Evolutionary conservation across 2,113 vertebrate species (phyloP).

Genomic region (Mixornis gularis): DNA sequence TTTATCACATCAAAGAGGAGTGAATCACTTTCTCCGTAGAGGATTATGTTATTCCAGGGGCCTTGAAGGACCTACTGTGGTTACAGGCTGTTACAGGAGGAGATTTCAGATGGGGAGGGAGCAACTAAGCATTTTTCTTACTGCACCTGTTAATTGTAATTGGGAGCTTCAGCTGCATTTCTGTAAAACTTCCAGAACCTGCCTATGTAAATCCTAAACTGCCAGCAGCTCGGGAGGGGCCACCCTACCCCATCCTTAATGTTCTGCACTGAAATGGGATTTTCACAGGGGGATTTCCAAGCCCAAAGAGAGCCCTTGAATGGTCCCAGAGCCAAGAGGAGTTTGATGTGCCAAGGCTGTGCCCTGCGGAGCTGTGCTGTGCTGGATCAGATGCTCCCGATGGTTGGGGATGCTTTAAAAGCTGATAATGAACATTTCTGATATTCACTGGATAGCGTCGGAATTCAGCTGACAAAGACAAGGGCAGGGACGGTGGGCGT

Average conservation of each 20-base stretch:
- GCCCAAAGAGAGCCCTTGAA: not conserved
- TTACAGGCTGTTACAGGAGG: not conserved
- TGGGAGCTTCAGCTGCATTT: not conserved
- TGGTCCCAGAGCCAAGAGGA: accelerated
- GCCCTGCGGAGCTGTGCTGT: not conserved
- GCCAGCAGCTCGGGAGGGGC: not conserved
- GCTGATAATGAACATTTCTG: not conserved
- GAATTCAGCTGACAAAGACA: not conserved
- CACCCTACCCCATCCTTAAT: accelerated
- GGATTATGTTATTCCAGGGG: constrained; percentile 12
- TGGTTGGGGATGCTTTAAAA: not conserved
- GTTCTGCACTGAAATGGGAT: not conserved
- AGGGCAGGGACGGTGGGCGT: accelerated
- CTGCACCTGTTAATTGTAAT: not conserved
- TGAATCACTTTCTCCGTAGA: constrained; percentile 50
- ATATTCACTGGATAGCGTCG: not conserved
- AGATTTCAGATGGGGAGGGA: not conserved
- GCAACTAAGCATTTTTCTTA: not conserved
- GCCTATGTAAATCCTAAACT: not conserved
- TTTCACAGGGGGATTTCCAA: not conserved
- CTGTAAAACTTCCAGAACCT: not conserved
- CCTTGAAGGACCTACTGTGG: not conserved
- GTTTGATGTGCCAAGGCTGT: not conserved
- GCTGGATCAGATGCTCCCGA: not conserved
- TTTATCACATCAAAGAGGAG: constrained; percentile 42